Evolutionary conservation across 2,888 invertebrate genomes (phyloP), one percentile per base, ranked within the genome.

Genomic region (Cataglyphis cursor): DNA sequence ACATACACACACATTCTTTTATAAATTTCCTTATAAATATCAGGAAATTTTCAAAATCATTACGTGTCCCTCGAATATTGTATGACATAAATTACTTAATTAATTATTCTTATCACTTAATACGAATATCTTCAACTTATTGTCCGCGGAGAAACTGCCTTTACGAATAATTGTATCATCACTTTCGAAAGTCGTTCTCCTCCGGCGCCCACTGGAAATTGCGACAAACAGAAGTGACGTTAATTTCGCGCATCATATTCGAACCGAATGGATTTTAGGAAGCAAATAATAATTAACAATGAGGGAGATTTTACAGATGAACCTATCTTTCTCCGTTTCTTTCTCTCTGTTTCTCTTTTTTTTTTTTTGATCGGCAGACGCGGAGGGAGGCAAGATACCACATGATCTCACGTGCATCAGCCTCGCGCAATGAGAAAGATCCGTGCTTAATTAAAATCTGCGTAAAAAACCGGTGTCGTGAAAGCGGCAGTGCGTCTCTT

Each of bases 371-470:
- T 81, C 62, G 51, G 38, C 28, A 12, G n/a, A 51, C 18, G 5
- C 10, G n/a, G 35, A 10, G 65, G 15, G n/a, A 15, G 61, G 28
- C 24, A 28, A 65, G 24, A 9, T 51, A 44, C 28, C 21, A 4
- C 51, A 31, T 31, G 12, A 80, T 59, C 44, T 80, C 78, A 59
- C 31, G 28, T 28, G 70, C 41, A 21, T 57, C 21, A 12, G 10
- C 0, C 6, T 57, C 35, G 44, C 12, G 31, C 41, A 64, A 35
- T 85, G 81, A 72, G 87, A 85, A 89, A 85, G 80, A 82, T 65
- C 35, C 31, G 41, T 1, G 76, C 54, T 80, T 87, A 89, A 89
- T 89, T 89, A 84, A 78, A 87, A 83, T 84, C 74, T 68, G 54
- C 66, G 72, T 62, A 81, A 85, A 85, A 64, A 84, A 74, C 75